Evolutionary conservation across 2,888 invertebrate species (phyloP).

Genomic region (Erpobdella octoculata): DNA sequence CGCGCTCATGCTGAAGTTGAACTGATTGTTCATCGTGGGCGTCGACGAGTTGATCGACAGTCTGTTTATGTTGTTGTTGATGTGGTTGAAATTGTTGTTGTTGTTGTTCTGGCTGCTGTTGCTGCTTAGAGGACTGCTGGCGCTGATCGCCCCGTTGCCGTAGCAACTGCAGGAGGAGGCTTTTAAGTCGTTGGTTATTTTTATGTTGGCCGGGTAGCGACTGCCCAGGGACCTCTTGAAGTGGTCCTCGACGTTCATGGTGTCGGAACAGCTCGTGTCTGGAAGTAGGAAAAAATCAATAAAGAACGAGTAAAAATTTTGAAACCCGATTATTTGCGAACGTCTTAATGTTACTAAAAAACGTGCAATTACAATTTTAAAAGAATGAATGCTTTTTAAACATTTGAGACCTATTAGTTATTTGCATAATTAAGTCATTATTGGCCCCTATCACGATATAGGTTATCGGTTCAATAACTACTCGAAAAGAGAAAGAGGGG

Average conservation of each 20-base stretch:
- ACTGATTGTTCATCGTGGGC: not conserved
- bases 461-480: too few relatives aligned
- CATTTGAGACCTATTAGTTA: too few relatives aligned
- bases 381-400: too few relatives aligned
- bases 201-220: not conserved
- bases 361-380: too few relatives aligned
- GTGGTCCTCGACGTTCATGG: slow-evolving; percentile 18
- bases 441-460: too few relatives aligned
- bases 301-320: too few relatives aligned
- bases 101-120: not conserved
- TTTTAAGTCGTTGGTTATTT: not conserved
- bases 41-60: not conserved
- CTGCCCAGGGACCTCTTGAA: slow-evolving; percentile 22
- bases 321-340: too few relatives aligned
- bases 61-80: not conserved
- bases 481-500: too few relatives aligned
- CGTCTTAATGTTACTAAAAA: too few relatives aligned
- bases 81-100: not conserved
- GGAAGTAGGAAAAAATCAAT: not conserved
- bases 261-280: slow-evolving; percentile 6
- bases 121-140: not conserved
- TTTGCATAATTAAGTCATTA: too few relatives aligned
- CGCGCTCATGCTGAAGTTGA: not conserved
- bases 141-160: not conserved
- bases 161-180: not conserved